Evolutionary conservation across 2,797 vertebrate species (phyloP), one percentile per base, ranked within the genome.

Genomic region (Pangasius krempfi): DNA sequence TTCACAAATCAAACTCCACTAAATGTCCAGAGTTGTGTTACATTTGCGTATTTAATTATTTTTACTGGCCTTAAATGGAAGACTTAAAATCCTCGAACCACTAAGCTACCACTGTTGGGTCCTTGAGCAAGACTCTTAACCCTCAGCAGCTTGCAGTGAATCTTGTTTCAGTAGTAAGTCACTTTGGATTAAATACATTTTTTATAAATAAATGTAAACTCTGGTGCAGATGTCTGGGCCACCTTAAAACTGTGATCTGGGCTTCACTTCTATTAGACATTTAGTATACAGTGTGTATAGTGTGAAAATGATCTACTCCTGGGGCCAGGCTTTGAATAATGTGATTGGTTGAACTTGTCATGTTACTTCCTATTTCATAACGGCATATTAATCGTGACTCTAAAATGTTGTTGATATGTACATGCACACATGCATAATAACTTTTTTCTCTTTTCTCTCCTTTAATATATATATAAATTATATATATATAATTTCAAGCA

Each of bases 331-430:
- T 66, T 84, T 20, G 14, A 66, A 30, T 64, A 84, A 84, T 44
- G 44, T 66, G 81, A 84, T 50, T 47, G 40, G 27, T 66, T 84
- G 60, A 84, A 66, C 40, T 66, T 84, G 81, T 20, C 40, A 20
- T 30, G 40, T 84, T 66, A 50, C 27, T 64, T 84, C 13, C 62
- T 50, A 60, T 66, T 30, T 50, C 16, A 66, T 83, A 44, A 47
- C 50, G 40, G 16, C 60, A 62, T 62, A 50, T 20, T 2, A 64
- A 64, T 40, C 13, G 0, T 20, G 40, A 64, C 54, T 56, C 30
- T 56, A 18, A 78, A 47, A 78, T 27, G 12, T 9, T 20, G 10
- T 1, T 79, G 5, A 58, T 9, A 80, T 37, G 52, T 12, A 37
- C 16, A 56, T 54, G 47, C n/a, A 33, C 5, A 20, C 13, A 79